Conservation (phyloP, 2,797 vertebrate species). For the Liasis olivaceus region DNA sequence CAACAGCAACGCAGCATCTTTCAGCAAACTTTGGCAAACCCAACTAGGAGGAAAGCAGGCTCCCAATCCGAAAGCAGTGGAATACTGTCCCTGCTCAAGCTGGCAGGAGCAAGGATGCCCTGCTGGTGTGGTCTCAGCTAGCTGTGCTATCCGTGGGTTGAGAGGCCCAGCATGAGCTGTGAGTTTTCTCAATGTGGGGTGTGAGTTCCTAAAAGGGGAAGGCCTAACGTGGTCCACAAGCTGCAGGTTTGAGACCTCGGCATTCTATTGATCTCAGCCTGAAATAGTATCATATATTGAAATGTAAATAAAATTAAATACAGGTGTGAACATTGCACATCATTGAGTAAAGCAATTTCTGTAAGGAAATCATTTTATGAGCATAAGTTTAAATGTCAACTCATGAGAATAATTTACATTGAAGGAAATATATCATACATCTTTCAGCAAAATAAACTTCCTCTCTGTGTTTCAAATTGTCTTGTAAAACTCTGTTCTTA, state of each 20-base stretch:
- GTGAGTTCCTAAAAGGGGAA: background rate
- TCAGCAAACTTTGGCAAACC: background rate
- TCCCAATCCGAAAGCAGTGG: background rate
- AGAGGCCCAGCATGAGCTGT: background rate
- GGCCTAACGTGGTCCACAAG: background rate
- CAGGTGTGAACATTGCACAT: background rate
- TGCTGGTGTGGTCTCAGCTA: background rate
- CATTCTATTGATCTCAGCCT: background rate
- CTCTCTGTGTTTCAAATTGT: slow-evolving; percentile 7
- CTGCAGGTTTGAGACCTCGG: background rate
- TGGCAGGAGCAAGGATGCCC: background rate
- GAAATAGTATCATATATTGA: background rate
- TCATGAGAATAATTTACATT: background rate
- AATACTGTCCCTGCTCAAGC: background rate
- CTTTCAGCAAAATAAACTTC: background rate
- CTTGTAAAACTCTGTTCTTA: background rate
- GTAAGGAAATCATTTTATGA: background rate
- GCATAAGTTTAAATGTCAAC: slow-evolving; percentile 1
- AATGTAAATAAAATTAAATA: slow-evolving; percentile 4
- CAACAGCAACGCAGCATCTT: background rate
- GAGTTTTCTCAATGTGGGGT: background rate
- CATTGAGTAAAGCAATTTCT: background rate
- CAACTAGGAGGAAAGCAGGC: background rate
- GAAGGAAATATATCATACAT: slow-evolving; percentile 18
- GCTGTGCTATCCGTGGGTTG: background rate